Evolutionary conservation across 2,888 invertebrate genomes (phyloP).

Genomic region (Andrena bicolor): DNA sequence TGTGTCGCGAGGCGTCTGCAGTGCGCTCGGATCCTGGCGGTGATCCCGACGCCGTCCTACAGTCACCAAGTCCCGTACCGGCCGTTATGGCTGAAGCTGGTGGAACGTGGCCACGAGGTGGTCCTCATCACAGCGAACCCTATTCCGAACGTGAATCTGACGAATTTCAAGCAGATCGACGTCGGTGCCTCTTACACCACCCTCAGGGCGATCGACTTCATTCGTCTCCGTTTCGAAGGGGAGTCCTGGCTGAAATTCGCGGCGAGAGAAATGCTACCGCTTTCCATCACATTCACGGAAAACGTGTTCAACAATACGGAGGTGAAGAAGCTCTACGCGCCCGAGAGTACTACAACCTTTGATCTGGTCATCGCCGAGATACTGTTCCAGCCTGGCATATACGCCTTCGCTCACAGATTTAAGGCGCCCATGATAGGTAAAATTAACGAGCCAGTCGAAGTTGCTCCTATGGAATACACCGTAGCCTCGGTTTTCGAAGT

Average conservation of each 20-base stretch:
- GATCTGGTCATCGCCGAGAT: slow-evolving; percentile 87
- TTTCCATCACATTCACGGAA: background rate
- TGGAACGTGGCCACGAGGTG: slow-evolving; percentile 85
- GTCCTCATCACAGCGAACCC: slow-evolving; percentile 85
- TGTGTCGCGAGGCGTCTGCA: background rate
- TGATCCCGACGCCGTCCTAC: slow-evolving; percentile 84
- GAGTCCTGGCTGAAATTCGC: background rate
- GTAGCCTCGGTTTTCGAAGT: background rate
- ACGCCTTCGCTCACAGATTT: slow-evolving; percentile 86
- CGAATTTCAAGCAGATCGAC: slow-evolving; percentile 84
- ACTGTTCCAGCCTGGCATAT: slow-evolving; percentile 85
- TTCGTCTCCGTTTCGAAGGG: background rate
- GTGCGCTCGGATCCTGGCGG: slow-evolving; percentile 83
- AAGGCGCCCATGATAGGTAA: slow-evolving; percentile 86
- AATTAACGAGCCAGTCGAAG: too few species aligned
- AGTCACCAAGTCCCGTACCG: slow-evolving; percentile 86
- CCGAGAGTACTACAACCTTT: slow-evolving; percentile 83
- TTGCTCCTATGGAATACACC: too few species aligned
- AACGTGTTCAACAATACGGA: slow-evolving; percentile 67
- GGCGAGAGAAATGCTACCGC: background rate
- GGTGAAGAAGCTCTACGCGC: slow-evolving; percentile 60
- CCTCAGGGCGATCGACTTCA: background rate
- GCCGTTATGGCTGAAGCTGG: slow-evolving; percentile 84
- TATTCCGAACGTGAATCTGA: slow-evolving; percentile 80
- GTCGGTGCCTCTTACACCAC: slow-evolving; percentile 66